phyloP scores from a whole-genome alignment of 2,888 invertebrate genomes.

The Drosophila hamatofila region DNA sequence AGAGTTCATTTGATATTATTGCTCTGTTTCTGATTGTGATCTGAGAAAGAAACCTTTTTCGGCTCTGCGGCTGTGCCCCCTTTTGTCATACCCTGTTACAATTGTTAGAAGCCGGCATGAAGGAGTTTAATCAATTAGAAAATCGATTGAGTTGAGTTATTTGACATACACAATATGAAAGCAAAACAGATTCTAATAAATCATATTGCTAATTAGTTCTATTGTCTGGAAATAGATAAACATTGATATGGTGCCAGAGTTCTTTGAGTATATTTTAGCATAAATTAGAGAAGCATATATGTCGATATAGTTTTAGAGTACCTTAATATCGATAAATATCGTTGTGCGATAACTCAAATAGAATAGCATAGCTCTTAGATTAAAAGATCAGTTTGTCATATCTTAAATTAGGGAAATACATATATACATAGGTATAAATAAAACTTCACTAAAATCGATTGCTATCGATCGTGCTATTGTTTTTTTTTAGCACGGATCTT shows the following conservation, averaged over 20 bases:
- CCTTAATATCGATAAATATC: too few relatives aligned
- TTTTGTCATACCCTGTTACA: slow-evolving; percentile 15
- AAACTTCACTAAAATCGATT: too few relatives aligned
- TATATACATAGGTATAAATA: too few relatives aligned
- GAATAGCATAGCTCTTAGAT: too few relatives aligned
- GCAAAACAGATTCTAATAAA: not conserved
- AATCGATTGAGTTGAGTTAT: not conserved
- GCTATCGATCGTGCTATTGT: too few relatives aligned
- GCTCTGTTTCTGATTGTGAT: slow-evolving; percentile 66
- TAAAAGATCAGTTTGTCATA: too few relatives aligned
- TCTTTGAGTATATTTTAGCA: not conserved
- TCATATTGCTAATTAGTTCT: not conserved
- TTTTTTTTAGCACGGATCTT: too few relatives aligned
- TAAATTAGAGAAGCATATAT: too few relatives aligned
- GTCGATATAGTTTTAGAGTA: not conserved
- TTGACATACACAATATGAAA: not conserved
- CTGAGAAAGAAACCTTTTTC: slow-evolving; percentile 64
- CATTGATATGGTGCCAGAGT: not conserved
- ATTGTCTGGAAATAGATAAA: not conserved
- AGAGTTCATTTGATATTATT: slow-evolving; percentile 66
- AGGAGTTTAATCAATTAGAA: slow-evolving; percentile 8
- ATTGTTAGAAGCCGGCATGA: not conserved
- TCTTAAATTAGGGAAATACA: too few relatives aligned
- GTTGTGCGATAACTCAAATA: too few relatives aligned
- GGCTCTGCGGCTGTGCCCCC: slow-evolving; percentile 35